Evolutionary conservation across 2,797 vertebrate genomes (phyloP), one percentile per base, ranked within the genome.

Genomic region (Aldrovandia affinis): DNA sequence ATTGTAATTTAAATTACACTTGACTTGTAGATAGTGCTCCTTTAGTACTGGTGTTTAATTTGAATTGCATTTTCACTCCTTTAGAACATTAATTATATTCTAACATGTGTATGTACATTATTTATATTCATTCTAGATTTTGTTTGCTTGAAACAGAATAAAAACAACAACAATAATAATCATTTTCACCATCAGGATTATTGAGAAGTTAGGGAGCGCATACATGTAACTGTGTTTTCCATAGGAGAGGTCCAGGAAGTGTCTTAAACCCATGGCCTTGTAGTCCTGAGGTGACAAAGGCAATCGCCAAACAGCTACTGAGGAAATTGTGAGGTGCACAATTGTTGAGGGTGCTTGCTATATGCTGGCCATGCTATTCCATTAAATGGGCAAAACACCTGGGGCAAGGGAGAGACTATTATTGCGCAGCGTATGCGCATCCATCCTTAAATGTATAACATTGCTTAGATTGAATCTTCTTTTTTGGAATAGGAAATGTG

Each of bases 371-470:
- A 55, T 20, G 33, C 54, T 52, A 63, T 68, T 47, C 44, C 77
- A 42, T 7, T 81, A 44, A 30, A 65, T 12, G 12, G 18, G 73
- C 54, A 30, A 83, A 81, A 83, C 70, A 47, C 61, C 39, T 54
- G 36, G 50, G 83, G 79, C 78, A 80, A 75, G 73, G n/a, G 47
- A 82, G 59, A 85, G 68, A 79, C 82, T 86, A 86, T 88, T 77
- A 82, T 84, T 61, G 81, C 83, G 85, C 87, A 86, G 77, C 84
- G 81, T 52, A 83, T 81, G 83, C 80, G 73, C 78, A 84, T 33
- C 78, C 84, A 80, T 86, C 85, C 52, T 68, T 86, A 75, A 86
- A 88, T 86, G 85, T 68, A 89, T 84, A 80, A 85, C 68, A 84
- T 78, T 83, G 44, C 80, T 83, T 83, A 87, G 57, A 89, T 84